Evolutionary conservation across 2,888 invertebrate genomes (phyloP), one percentile per base, ranked within the genome.

Genomic region (Scaptomyza reducta): DNA sequence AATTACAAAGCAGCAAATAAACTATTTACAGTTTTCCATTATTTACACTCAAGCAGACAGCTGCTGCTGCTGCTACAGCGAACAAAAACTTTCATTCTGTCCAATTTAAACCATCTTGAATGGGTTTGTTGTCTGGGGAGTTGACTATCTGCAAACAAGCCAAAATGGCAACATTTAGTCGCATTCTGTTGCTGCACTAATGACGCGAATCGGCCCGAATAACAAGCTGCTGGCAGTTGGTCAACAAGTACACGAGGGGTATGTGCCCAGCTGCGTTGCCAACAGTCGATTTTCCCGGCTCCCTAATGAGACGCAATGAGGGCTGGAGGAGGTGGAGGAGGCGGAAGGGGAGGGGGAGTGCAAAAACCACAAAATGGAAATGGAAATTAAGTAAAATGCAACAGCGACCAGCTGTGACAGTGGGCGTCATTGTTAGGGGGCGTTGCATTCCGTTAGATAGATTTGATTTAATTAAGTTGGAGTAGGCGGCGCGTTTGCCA

Each of bases 141-240:
- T 16, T 14, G 50, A 33, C 18, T 49, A 49, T 22, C 49, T 33
- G 33, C 49, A n/a, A 49, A 49, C 49, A 33, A 49, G 31, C 49
- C 49, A 49, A 33, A 51, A 53, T 53, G 67, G 70, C 54, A 82
- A 85, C 74, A 79, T 74, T 70, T 62, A 66, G 65, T 57, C 50
- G 70, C 73, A 64, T 65, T 69, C 61, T 29, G 53, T 45, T 71
- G 67, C 33, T 77, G 70, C 79, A 69, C 87, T 86, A 83, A 83
- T 83, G 82, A 83, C 76, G 81, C 84, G 78, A 80, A 76, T 71
- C 81, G 76, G 87, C 76, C 76, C 74, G 83, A 86, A 86, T 83
- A 74, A 77, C 80, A 80, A 82, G 83, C 44, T 73, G 63, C 73
- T 85, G 85, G 79, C 82, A 77, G 62, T 73, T 70, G 85, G 82